These are phyloP conservation scores for Leguminivora glycinivorella DNA, from an alignment of 1,140 invertebrate genomes.

Conservation along the genomic window DNA sequence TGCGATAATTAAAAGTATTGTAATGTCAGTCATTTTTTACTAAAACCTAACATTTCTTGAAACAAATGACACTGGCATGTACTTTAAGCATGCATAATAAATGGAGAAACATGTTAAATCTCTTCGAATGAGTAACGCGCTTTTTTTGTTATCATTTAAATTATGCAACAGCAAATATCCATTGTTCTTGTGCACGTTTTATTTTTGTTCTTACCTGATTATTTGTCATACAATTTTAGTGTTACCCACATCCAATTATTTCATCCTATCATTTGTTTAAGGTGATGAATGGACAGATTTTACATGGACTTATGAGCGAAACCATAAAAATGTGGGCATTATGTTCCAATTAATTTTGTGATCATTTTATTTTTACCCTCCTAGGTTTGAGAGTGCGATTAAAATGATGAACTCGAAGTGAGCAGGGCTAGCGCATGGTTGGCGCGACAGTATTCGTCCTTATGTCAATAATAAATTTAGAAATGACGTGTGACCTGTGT, in stretches of 20 bases:
- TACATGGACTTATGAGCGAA: not conserved
- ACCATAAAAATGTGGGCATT: not conserved
- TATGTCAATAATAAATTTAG: too few relatives aligned
- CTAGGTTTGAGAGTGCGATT: not conserved
- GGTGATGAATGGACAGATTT: not conserved
- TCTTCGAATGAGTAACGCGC: slow-evolving; percentile 28
- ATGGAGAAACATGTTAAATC: not conserved
- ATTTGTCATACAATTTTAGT: slow-evolving; percentile 21
- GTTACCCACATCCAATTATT: not conserved
- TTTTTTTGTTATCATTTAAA: slow-evolving; percentile 36
- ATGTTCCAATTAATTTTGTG: not conserved
- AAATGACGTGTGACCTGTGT: too few relatives aligned
- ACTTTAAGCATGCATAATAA: slow-evolving; percentile 17
- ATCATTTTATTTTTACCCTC: not conserved
- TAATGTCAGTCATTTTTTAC: slow-evolving; percentile 8
- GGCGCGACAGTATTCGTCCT: too few relatives aligned
- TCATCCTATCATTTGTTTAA: not conserved
- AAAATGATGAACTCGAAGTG: not conserved
- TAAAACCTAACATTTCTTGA: slow-evolving; percentile 11
- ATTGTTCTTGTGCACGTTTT: slow-evolving; percentile 58
- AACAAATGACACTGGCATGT: slow-evolving; percentile 22
- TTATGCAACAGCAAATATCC: slow-evolving; percentile 50
- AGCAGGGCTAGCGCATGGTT: too few relatives aligned
- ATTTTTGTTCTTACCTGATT: slow-evolving; percentile 16
- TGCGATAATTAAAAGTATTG: slow-evolving; percentile 19